Evolutionary conservation across 2,113 vertebrate species (phyloP), one percentile per base, ranked within the genome.

Genomic region (Caracal caracal): DNA sequence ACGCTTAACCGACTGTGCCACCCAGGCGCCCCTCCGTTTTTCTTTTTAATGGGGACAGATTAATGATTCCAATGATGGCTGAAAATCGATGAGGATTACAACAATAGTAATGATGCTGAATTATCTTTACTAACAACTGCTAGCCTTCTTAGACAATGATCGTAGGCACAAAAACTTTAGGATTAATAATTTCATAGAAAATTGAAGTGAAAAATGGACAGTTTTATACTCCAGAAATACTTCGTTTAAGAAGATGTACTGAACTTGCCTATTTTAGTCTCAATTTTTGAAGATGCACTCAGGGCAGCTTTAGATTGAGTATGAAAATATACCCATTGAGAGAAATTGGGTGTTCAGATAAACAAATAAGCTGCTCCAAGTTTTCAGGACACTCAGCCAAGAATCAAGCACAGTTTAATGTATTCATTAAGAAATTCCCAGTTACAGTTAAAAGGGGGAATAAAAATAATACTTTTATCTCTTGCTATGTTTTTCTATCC

Each of bases 371-470:
- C 9, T 68, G 37, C 12, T 70, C 61, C n/a, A 85, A 49, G 17
- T 15, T 81, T 59, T 78, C 33, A 76, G 68, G 49, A 83, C 26
- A 88, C 26, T 90, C 37, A 30, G 22, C 11, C 68, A 80, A 40
- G 26, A 96, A 97, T 95, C 49, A 80, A 96, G 93, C 49, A 3
- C 2, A 30, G 26, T 93, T 96, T 73, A 73, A 78, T 95, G 22
- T 92, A 90, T 40, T 76, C 6, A 63, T 82, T 22, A 16, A 71
- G 70, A 71, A 84, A 84, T 47, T 75, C 7, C 10, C 9, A 47
- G 13, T 76, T 24, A 75, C 20, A 83, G 16, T 51, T 47, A 86
- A 86, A 92, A 37, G 33, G 51, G 12, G 33, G 53, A 51, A 43
- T 89, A 75, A 61, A 78, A 86, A n/a, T 49, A 40, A 20, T 59